These are phyloP conservation scores for Dryococelus australis DNA, from an alignment of 2,888 invertebrate species.

Conservation along the genomic window DNA sequence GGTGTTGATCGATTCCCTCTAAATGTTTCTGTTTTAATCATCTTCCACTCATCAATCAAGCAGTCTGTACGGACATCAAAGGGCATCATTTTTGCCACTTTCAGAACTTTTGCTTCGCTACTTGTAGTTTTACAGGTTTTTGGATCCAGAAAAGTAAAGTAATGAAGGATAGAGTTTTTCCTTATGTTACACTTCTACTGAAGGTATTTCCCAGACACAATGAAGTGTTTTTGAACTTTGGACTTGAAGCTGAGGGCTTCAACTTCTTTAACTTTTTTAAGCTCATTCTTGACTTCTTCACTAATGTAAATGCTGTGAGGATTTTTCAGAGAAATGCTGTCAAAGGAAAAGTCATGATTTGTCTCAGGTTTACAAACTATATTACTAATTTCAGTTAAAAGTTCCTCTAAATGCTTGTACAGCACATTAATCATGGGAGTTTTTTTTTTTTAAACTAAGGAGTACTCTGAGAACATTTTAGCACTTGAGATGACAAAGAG, in stretches of 20 bases:
- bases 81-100: neutral
- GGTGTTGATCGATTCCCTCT: neutral
- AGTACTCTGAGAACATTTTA: constrained; percentile 13
- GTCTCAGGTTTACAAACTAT: constrained; percentile 21
- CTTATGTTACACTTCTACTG: constrained; percentile 19
- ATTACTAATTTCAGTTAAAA: neutral
- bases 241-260: constrained; percentile 20
- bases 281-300: constrained; percentile 21
- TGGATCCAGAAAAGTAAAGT: neutral
- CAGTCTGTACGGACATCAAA: constrained; percentile 24
- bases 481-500: constrained; percentile 22
- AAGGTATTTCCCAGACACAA: constrained; percentile 25
- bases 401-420: constrained; percentile 18
- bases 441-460: neutral
- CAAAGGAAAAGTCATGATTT: constrained; percentile 24
- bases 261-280: constrained; percentile 24
- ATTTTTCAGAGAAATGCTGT: neutral
- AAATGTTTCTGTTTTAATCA: constrained; percentile 3
- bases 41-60: constrained; percentile 17
- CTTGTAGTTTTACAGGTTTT: neutral
- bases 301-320: constrained; percentile 12
- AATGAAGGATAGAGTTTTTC: neutral
- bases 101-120: neutral
- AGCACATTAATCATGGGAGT: constrained; percentile 27
- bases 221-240: constrained; percentile 18